Percentiles rank a stretch among this genome's conserved stretches.
Evolutionary conservation across 2,113 vertebrate genomes (phyloP).

Genomic region (Chaetodon trifascialis): DNA sequence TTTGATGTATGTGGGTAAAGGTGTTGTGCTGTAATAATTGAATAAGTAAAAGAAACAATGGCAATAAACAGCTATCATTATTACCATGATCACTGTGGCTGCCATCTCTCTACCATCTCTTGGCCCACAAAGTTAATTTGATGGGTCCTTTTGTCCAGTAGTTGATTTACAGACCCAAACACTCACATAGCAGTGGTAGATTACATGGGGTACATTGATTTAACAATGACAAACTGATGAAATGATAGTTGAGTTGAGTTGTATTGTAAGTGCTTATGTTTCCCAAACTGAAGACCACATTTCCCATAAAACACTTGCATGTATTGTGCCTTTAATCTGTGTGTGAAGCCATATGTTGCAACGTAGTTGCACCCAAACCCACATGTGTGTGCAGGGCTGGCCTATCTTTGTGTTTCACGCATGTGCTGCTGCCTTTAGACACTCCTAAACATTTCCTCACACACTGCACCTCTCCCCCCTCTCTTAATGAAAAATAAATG

Average conservation of each 20-base stretch:
- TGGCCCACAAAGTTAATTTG: too few species aligned
- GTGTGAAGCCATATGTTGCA: neutral
- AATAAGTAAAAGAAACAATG: too few species aligned
- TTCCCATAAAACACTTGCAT: neutral
- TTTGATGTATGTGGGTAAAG: too few species aligned
- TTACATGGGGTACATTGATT: too few species aligned
- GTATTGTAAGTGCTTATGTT: neutral
- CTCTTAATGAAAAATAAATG: conserved; percentile 45
- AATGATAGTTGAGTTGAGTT: neutral
- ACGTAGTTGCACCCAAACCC: neutral
- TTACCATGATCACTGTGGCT: too few species aligned
- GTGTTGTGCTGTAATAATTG: too few species aligned
- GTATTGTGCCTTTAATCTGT: too few species aligned
- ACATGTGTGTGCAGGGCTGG: neutral
- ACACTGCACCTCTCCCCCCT: neutral
- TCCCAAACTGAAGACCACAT: neutral
- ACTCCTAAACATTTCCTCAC: neutral
- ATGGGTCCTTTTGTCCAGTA: too few species aligned
- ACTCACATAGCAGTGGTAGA: too few species aligned
- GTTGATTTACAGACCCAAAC: too few species aligned
- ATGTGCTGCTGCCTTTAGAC: neutral
- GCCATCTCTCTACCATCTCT: too few species aligned
- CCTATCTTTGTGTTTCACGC: neutral
- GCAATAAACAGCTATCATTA: too few species aligned
- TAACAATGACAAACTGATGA: neutral